Percentiles rank a stretch among this genome's conserved stretches.
Evolutionary conservation across 1,140 invertebrate species (phyloP).

Genomic region (Luehdorfia chinensis): DNA sequence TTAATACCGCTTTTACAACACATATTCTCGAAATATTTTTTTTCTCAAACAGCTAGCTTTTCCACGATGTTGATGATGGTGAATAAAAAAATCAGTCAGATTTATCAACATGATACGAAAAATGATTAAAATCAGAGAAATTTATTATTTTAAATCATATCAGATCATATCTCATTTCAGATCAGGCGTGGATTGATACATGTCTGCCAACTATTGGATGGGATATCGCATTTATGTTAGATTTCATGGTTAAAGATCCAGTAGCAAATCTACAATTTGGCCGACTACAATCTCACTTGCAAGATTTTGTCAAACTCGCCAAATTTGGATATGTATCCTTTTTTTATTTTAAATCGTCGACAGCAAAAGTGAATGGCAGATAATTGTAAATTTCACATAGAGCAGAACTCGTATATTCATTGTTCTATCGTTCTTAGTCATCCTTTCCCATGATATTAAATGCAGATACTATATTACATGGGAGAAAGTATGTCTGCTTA

Average conservation of each 20-base stretch:
- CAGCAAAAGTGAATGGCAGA: slow-evolving; percentile 1
- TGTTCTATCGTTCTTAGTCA: slow-evolving; percentile 11
- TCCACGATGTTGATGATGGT: too few species aligned
- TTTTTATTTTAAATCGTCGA: slow-evolving; percentile 19
- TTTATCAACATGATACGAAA: too few species aligned
- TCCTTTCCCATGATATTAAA: slow-evolving; percentile 13
- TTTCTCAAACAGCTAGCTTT: too few species aligned
- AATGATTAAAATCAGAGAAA: too few species aligned
- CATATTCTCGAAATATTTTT: too few species aligned
- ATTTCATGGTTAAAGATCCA: slow-evolving; percentile 38
- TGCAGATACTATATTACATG: slow-evolving; percentile 11
- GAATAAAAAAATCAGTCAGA: too few species aligned
- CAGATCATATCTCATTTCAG: too few species aligned
- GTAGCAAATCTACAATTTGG: slow-evolving; percentile 28
- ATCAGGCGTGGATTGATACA: slow-evolving; percentile 32
- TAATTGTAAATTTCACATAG: slow-evolving; percentile 8
- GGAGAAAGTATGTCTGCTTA: slow-evolving; percentile 13
- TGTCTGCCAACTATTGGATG: slow-evolving; percentile 33
- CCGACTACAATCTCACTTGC: slow-evolving; percentile 33
- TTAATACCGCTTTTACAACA: too few species aligned
- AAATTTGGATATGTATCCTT: slow-evolving; percentile 61
- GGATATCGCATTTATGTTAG: slow-evolving; percentile 39
- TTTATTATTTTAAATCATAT: too few species aligned
- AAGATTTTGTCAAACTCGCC: slow-evolving; percentile 33
- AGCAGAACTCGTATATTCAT: not conserved